Evolutionary conservation across 2,113 vertebrate species (phyloP).

Genomic region (Silurus asotus): DNA sequence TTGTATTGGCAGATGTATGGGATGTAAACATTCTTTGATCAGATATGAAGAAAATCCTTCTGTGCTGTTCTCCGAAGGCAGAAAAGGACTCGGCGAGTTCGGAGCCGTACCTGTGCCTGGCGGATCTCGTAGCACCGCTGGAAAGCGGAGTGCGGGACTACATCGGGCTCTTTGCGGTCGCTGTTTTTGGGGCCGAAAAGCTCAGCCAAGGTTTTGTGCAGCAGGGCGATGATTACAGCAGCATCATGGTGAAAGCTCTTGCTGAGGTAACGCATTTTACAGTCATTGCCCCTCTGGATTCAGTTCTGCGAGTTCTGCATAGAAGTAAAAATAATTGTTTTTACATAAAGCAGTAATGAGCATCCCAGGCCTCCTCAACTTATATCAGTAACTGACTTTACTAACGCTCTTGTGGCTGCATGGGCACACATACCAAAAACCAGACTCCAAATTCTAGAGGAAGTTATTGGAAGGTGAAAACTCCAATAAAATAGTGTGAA

Average conservation of each 20-base stretch:
- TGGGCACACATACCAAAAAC: no score
- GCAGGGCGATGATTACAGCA: conserved; percentile 86
- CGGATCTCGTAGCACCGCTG: conserved; percentile 87
- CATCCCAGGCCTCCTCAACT: no score
- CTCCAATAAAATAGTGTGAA: no score
- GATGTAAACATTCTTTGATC: no score
- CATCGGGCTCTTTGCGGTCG: conserved; percentile 89
- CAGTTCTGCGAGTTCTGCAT: no score
- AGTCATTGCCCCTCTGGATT: background rate
- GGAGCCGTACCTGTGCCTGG: conserved; percentile 87
- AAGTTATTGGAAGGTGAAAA: no score
- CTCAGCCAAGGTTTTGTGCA: conserved; percentile 81
- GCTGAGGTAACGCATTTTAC: conserved; percentile 82
- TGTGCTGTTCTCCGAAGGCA: conserved; percentile 67
- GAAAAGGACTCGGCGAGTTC: conserved; percentile 84
- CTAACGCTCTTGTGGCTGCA: no score
- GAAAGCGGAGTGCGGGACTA: conserved; percentile 81
- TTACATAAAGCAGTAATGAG: no score
- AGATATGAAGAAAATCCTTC: background rate
- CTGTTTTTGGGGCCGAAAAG: conserved; percentile 90
- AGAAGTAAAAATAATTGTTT: no score
- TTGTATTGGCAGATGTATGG: background rate
- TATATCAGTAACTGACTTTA: no score
- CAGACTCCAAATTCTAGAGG: no score
- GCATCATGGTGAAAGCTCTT: conserved; percentile 97